Evolutionary conservation across 2,113 vertebrate genomes (phyloP), one percentile per base, ranked within the genome.

Genomic region (Ramphastos sulfuratus): DNA sequence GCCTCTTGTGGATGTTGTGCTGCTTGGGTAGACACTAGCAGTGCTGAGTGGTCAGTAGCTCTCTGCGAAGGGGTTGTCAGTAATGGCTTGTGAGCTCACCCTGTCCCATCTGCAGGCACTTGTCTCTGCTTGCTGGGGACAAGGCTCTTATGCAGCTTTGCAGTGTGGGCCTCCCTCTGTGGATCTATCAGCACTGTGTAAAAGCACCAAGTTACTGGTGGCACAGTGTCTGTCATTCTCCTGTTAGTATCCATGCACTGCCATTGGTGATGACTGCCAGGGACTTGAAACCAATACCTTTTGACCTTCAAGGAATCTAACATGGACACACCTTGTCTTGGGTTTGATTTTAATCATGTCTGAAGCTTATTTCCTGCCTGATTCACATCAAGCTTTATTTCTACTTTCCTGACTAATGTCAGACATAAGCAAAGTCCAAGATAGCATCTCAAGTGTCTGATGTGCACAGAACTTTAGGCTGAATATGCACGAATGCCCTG

Each of bases 21-120:
- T 72, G 55, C 56, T 39, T 63, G 0, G 0, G 6, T 25, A 42
- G 48, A 15, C 61, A 1, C 15, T 21, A 5, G 37, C 0, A 0
- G 44, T 48, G 64, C 19, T n/a, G 77, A 10, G 54, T 85, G 79
- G 48, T 48, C 73, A 67, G 80, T 44, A 60, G 52, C 72, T 82
- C 64, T 69, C 58, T 35, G 27, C 23, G 28, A 64, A 78, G 30
- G 31, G 31, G 0, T 13, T 81, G 31, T 42, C 2, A 0, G 42
- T 37, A 42, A 46, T 0, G 4, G 48, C 55, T 60, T 33, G 7
- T 42, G 64, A 76, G 67, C 71, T 75, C 25, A 14, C 63, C 12
- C 86, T 52, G 2, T 60, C 39, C 67, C 13, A 10, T 42, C 37
- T 52, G 76, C 56, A 80, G 67, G 60, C 66, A 13, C 52, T 82